A percentile compares a stretch with the other conserved stretches of the same genome.
Evolutionary conservation across 2,797 vertebrate genomes (phyloP).

Genomic region (Chanos chanos): DNA sequence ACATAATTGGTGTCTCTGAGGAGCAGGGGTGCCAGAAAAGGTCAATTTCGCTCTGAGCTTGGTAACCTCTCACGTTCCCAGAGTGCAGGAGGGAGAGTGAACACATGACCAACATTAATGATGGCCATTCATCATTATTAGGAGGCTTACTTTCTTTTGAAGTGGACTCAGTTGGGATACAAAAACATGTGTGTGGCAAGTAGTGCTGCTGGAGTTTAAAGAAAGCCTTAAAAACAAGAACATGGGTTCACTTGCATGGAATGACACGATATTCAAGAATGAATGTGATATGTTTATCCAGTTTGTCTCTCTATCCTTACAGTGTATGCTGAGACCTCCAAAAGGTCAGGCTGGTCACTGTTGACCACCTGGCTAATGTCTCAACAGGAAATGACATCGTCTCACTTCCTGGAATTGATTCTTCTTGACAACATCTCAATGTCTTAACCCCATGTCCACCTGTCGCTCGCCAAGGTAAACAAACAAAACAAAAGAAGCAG

Average conservation of each 20-base stretch:
- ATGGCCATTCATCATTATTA: constrained; percentile 72
- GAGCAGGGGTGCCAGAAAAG: no score
- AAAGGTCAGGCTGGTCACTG: constrained; percentile 26
- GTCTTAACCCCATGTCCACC: constrained; percentile 40
- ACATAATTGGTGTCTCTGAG: no score
- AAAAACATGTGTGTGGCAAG: constrained; percentile 20
- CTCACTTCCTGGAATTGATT: constrained; percentile 65
- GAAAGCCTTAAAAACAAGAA: no score
- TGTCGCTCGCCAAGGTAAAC: constrained; percentile 42
- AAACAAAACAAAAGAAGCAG: constrained; percentile 47
- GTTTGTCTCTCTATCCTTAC: not conserved
- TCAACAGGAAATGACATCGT: constrained; percentile 63
- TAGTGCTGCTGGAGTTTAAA: no score
- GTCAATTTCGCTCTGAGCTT: constrained; percentile 51
- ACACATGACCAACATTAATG: constrained; percentile 74
- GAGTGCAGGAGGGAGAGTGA: constrained; percentile 67
- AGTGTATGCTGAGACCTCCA: constrained; percentile 31
- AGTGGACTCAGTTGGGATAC: constrained; percentile 56
- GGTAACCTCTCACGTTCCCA: constrained; percentile 63
- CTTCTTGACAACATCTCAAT: constrained; percentile 38
- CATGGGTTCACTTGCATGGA: no score
- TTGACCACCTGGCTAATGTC: constrained; percentile 62
- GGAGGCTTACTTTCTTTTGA: constrained; percentile 57
- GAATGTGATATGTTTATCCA: no score
- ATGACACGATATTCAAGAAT: no score